phyloP scores from a whole-genome alignment of 2,888 invertebrate genomes.

The Frankliniella fusca region DNA sequence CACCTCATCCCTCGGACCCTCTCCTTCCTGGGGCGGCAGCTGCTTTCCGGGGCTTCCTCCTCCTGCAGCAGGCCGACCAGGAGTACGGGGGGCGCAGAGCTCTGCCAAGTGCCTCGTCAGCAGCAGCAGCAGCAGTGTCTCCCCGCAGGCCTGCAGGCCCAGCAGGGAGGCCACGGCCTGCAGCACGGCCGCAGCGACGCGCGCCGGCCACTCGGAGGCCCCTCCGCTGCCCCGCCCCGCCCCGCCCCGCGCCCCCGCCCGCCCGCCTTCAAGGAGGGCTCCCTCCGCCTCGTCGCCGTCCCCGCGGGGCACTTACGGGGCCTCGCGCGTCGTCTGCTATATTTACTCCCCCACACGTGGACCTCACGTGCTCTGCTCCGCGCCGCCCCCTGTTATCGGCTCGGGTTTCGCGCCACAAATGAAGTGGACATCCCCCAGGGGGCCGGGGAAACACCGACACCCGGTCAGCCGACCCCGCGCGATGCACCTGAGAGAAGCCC shows the following conservation, averaged over 20 bases:
- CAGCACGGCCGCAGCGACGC: background rate
- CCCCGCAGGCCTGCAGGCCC: no score
- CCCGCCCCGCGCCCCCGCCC: no score
- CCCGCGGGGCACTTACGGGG: background rate
- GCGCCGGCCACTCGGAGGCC: background rate
- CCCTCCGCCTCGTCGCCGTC: background rate
- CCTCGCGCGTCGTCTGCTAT: background rate
- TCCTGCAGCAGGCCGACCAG: background rate
- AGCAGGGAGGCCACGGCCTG: background rate
- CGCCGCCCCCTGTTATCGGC: background rate
- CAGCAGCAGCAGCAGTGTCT: background rate
- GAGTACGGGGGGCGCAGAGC: background rate
- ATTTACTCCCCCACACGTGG: background rate
- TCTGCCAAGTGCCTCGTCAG: background rate
- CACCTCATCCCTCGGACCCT: background rate
- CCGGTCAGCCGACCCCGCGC: no score
- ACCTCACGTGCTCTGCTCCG: background rate
- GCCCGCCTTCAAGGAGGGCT: background rate
- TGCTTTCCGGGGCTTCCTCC: no score
- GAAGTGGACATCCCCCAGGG: background rate
- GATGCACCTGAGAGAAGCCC: no score
- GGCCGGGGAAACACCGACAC: background rate
- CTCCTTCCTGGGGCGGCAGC: background rate
- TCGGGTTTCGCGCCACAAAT: background rate
- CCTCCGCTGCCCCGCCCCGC: background rate